phyloP scores from a whole-genome alignment of 2,888 invertebrate species.

The Adelphocoris suturalis region DNA sequence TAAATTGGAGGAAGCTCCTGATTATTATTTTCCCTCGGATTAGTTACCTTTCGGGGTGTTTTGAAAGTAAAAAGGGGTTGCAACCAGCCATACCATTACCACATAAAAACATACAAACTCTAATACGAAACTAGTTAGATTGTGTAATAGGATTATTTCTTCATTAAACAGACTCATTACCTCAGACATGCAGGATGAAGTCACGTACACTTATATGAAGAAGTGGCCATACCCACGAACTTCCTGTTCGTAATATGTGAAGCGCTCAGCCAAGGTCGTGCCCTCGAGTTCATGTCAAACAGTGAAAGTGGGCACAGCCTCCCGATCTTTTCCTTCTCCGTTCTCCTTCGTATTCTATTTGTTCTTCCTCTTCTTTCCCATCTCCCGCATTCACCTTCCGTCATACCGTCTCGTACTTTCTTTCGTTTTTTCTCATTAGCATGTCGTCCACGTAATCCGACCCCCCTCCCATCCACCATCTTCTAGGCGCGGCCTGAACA shows the following conservation, averaged over 20 bases:
- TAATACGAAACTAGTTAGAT: no score
- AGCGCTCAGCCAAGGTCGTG: constrained; percentile 43
- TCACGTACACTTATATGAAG: neutral
- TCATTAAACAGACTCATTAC: no score
- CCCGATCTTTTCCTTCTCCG: neutral
- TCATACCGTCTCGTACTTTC: neutral
- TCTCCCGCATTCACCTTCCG: neutral
- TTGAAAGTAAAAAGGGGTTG: no score
- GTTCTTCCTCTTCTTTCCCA: neutral
- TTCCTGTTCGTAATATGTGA: neutral
- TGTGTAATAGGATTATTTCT: no score
- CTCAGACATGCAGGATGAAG: no score
- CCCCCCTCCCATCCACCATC: neutral
- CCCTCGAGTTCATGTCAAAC: constrained; percentile 43
- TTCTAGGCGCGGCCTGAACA: neutral
- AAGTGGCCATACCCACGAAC: neutral
- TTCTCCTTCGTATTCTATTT: constrained; percentile 5
- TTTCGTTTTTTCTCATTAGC: constrained; percentile 5
- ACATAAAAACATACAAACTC: no score
- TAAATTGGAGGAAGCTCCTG: no score
- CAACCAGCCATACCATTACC: no score
- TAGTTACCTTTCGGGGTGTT: no score
- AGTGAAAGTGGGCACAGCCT: constrained; percentile 13
- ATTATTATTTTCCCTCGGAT: no score
- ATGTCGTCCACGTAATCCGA: constrained; percentile 1